phyloP scores from a whole-genome alignment of 1,140 invertebrate genomes.

The Nylanderia fulva region DNA sequence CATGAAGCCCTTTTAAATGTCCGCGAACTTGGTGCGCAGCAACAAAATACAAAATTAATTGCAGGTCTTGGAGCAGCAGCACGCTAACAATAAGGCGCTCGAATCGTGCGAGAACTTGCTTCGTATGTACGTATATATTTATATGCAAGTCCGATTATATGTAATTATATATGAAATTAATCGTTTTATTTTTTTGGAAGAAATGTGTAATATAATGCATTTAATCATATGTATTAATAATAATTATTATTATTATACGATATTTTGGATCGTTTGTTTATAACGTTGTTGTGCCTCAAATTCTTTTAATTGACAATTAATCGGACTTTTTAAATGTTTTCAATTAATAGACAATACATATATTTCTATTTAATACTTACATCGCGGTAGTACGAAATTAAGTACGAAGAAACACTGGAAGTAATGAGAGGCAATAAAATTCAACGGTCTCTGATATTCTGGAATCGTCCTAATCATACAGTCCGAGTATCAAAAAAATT shows the following conservation, averaged over 20 bases:
- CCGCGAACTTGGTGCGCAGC: slow-evolving; percentile 23
- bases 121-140: not conserved
- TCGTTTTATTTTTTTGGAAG: not conserved
- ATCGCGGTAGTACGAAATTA: not conserved
- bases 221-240: not conserved
- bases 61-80: slow-evolving; percentile 26
- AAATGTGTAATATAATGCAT: not conserved
- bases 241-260: not conserved
- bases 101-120: not conserved
- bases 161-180: not conserved
- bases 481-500: not conserved
- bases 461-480: not conserved
- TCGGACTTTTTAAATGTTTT: not conserved
- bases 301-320: not conserved
- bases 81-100: slow-evolving; percentile 28
- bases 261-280: not conserved
- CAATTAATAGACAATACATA: not conserved
- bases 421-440: not conserved
- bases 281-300: not conserved
- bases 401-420: not conserved
- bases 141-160: not conserved
- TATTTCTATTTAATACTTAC: slow-evolving; percentile 27
- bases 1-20: slow-evolving; percentile 57
- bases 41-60: slow-evolving; percentile 61
- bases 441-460: not conserved